Percentiles rank a stretch among this genome's conserved stretches.
Conservation (phyloP, 1,140 invertebrate species). For the Drosophila seguyi region DNA sequence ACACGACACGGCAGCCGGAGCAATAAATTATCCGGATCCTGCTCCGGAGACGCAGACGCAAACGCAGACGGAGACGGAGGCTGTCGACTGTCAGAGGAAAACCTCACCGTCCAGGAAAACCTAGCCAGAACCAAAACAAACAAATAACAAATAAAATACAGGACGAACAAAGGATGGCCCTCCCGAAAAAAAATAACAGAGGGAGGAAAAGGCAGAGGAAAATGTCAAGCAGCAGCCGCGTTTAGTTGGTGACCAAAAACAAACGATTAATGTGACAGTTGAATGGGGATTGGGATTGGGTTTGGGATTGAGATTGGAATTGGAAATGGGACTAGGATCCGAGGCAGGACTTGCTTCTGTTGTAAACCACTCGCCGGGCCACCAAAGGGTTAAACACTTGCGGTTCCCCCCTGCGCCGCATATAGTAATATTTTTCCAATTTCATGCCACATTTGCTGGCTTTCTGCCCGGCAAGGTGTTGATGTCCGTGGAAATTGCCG, state of each 20-base stretch:
- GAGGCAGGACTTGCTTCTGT: slow-evolving; percentile 61
- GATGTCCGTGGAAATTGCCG: slow-evolving; percentile 66
- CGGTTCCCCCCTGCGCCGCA: slow-evolving; percentile 29
- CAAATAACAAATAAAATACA: slow-evolving; percentile 41
- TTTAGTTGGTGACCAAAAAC: slow-evolving; percentile 83
- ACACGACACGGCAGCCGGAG: slow-evolving; percentile 77
- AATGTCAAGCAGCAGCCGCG: slow-evolving; percentile 58
- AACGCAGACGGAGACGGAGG: slow-evolving; percentile 3
- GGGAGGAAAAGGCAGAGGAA: slow-evolving; percentile 39
- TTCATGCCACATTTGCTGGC: slow-evolving; percentile 75
- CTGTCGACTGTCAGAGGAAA: slow-evolving; percentile 52
- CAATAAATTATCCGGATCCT: slow-evolving; percentile 73
- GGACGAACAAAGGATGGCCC: slow-evolving; percentile 52
- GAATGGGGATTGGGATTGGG: slow-evolving; percentile 56
- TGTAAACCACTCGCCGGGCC: slow-evolving; percentile 66
- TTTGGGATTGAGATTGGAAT: slow-evolving; percentile 26
- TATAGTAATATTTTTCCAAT: slow-evolving; percentile 68
- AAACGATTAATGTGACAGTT: slow-evolving; percentile 85
- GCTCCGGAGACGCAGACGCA: slow-evolving; percentile 29
- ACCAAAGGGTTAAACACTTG: slow-evolving; percentile 74
- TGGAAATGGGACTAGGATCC: slow-evolving; percentile 4
- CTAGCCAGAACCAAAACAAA: slow-evolving; percentile 76
- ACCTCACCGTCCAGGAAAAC: slow-evolving; percentile 31
- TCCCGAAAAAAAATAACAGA: slow-evolving; percentile 30
- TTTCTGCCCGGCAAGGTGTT: slow-evolving; percentile 59